Evolutionary conservation across 1,140 invertebrate genomes (phyloP).

Genomic region (Galendromus occidentalis): DNA sequence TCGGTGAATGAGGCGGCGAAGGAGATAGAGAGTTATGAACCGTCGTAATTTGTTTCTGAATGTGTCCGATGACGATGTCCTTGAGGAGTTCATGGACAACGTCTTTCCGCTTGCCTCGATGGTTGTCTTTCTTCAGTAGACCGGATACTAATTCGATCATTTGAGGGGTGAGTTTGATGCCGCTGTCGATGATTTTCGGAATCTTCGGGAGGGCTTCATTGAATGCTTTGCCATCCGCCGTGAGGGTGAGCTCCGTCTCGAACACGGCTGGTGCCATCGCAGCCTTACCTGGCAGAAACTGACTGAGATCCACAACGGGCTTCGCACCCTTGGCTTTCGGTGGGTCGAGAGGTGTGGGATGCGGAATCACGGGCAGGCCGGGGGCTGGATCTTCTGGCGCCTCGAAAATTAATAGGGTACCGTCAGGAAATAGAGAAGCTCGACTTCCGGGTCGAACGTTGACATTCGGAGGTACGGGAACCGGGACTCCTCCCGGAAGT

Average conservation of each 20-base stretch:
- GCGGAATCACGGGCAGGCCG: not conserved
- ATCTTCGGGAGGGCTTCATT: not conserved
- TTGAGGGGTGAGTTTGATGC: not conserved
- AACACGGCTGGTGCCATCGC: not conserved
- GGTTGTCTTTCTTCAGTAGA: not conserved
- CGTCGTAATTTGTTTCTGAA: not conserved
- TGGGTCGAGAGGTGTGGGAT: not conserved
- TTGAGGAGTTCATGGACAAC: not conserved
- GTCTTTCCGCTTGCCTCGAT: not conserved
- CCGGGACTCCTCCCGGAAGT: not conserved
- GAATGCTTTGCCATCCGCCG: not conserved
- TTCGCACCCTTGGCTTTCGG: not conserved
- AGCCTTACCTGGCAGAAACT: not conserved
- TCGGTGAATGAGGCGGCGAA: not conserved
- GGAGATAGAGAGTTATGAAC: too few species aligned
- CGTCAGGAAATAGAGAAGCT: not conserved
- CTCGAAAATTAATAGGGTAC: slow-evolving; percentile 4
- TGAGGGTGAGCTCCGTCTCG: not conserved
- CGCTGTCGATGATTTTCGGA: not conserved
- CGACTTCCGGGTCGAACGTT: not conserved
- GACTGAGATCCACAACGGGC: not conserved
- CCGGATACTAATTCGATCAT: not conserved
- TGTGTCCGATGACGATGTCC: not conserved
- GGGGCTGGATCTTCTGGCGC: not conserved
- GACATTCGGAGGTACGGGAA: not conserved